Base-by-base conservation (phyloP, 2,888 invertebrate genomes). In the Leptopilina myrica region DNA sequence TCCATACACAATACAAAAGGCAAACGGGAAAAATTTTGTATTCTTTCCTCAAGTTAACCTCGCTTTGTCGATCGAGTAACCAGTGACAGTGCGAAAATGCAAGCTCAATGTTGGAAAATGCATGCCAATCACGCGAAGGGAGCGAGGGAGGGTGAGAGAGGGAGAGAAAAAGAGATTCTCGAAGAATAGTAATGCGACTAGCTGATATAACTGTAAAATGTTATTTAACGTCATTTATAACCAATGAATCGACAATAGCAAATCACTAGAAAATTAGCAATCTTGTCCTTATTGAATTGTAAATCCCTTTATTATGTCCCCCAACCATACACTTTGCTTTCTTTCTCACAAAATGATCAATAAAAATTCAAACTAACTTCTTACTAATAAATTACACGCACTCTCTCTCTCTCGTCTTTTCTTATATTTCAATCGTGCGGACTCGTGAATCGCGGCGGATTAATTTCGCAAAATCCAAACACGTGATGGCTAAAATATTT, bases 201-300 rank as follows among this genome's bases (percentile, higher is more conserved):
- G 78, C 78, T 76, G 80, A 78, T 85, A 78, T 85, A 85, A 85
- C 85, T 84, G 86, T 86, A 85, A 81, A 84, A 76, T 77, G 67
- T 67, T 80, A 80, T 83, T 77, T 67, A 69, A 64, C 65, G 43
- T 56, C 56, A n/a, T 73, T 73, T 73, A 73, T 33, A 73, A 15
- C n/a, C 73, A 56, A 73, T 73, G 33, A 33, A 73, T 56, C 73
- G 5, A 56, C 56, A 73, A 73, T 56, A 73, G 73, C 11, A 56
- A 73, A 73, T 73, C 56, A 73, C 40, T 33, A 11, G 53, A 56
- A 33, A 73, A 73, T 73, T 40, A 40, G 15, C 73, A 73, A 53
- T 73, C 33, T 33, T 56, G 15, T 40, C 11, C 56, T 56, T 33
- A 56, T 56, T 73, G 73, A 73, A 69, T 69, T 33, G 26, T 33